These are phyloP conservation scores for Enhydra lutris DNA, from an alignment of 2,113 vertebrate genomes.

Conservation along the genomic window DNA sequence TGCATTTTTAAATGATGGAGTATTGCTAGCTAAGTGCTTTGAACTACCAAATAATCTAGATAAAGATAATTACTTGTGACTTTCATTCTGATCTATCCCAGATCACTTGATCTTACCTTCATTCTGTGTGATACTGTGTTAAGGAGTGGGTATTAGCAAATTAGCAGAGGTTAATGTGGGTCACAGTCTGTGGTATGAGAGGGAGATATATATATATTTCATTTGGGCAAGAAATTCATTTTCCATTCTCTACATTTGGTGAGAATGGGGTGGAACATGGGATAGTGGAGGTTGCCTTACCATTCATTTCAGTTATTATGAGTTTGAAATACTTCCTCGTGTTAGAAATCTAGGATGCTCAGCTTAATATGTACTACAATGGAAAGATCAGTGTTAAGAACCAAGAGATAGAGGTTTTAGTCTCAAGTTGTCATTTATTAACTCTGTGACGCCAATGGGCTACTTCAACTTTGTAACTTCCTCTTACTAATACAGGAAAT, in stretches of 20 bases:
- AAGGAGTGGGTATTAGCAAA: background rate
- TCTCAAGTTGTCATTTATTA: background rate
- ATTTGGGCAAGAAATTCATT: background rate
- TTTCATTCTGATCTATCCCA: background rate
- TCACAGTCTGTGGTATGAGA: background rate
- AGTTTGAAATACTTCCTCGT: background rate
- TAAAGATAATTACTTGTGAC: background rate
- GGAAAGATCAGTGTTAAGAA: background rate
- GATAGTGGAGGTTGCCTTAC: background rate
- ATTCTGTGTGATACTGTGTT: background rate
- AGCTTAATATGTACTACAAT: background rate
- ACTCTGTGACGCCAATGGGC: background rate
- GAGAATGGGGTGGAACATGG: background rate
- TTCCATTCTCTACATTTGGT: background rate
- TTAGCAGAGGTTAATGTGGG: background rate
- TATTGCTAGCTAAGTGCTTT: conserved; percentile 3
- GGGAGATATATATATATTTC: background rate
- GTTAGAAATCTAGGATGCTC: background rate
- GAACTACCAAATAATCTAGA: background rate
- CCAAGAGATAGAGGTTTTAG: background rate
- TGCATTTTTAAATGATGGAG: background rate
- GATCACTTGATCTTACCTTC: background rate
- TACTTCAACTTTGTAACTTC: background rate
- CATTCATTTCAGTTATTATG: background rate
- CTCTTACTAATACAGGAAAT: background rate